Percentiles rank a stretch among this genome's conserved stretches.
These are phyloP conservation scores for Torymus auratus DNA, from an alignment of 2,888 invertebrate genomes.

Conservation along the genomic window DNA sequence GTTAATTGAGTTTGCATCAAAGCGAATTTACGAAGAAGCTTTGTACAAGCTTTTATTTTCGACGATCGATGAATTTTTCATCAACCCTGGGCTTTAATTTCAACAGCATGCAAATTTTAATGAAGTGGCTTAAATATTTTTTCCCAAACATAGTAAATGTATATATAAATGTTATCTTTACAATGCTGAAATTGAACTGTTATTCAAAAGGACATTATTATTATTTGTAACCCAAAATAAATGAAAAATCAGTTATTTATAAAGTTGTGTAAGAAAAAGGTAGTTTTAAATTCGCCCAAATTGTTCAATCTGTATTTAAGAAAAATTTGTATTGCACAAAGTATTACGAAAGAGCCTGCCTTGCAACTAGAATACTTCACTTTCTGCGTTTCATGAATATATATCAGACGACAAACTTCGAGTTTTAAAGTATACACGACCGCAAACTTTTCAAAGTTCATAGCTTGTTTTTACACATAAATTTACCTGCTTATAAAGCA, in stretches of 20 bases:
- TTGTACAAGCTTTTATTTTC: too few species aligned
- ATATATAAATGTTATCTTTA: too few species aligned
- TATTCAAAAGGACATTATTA: too few species aligned
- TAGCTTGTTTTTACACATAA: conserved; percentile 41
- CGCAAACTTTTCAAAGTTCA: conserved; percentile 45
- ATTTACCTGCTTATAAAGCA: conserved; percentile 24
- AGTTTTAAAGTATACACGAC: conserved; percentile 39
- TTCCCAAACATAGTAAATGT: too few species aligned
- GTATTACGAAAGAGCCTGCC: conserved; percentile 30
- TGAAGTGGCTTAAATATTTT: too few species aligned
- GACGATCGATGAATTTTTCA: too few species aligned
- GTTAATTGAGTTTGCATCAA: too few species aligned
- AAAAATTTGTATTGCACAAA: conserved; percentile 31
- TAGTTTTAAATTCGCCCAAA: conserved; percentile 24
- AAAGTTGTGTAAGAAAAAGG: not conserved
- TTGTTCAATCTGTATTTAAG: conserved; percentile 30
- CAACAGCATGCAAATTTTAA: too few species aligned
- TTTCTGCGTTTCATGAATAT: conserved; percentile 50
- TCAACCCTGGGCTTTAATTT: too few species aligned
- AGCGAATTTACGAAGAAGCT: too few species aligned
- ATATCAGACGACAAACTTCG: conserved; percentile 45
- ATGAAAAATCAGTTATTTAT: not conserved
- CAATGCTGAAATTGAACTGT: too few species aligned
- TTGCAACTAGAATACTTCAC: conserved; percentile 25
- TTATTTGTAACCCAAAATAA: too few species aligned